phyloP scores from a whole-genome alignment of 1,140 invertebrate species.

The Drosophila baimaii region DNA sequence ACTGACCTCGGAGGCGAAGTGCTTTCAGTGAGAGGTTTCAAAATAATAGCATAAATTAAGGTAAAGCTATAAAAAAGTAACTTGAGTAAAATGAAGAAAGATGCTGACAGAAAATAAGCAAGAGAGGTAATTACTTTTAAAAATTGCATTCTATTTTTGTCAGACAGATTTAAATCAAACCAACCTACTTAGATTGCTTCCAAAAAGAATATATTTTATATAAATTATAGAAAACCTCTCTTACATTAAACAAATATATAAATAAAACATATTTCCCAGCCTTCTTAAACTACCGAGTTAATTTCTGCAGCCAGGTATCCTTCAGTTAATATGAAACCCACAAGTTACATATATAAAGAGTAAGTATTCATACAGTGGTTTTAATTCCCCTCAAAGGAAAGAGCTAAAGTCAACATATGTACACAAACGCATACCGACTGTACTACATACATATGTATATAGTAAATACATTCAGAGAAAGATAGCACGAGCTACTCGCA shows the following conservation, averaged over 20 bases:
- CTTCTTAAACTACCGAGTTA: not conserved
- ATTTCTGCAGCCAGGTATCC: not conserved
- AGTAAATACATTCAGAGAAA: no score
- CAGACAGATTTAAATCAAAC: no score
- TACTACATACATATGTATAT: not conserved
- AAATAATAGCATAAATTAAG: constrained; percentile 12
- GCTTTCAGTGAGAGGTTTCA: not conserved
- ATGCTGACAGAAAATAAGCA: not conserved
- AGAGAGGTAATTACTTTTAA: not conserved
- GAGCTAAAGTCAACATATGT: not conserved
- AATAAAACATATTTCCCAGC: not conserved
- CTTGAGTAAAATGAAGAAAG: not conserved
- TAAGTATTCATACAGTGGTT: not conserved
- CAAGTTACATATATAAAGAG: constrained; percentile 13
- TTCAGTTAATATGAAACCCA: not conserved
- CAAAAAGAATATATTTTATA: no score
- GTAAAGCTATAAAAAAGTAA: not conserved
- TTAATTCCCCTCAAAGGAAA: constrained; percentile 8
- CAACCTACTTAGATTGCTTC: no score
- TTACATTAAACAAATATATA: no score
- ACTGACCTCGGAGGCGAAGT: constrained; percentile 10
- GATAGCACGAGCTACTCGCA: constrained; percentile 20
- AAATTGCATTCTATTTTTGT: no score
- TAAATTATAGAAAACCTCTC: no score
- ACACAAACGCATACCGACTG: constrained; percentile 2